Conservation (phyloP, 2,797 vertebrate genomes). For the Chloroceryle amazona region DNA sequence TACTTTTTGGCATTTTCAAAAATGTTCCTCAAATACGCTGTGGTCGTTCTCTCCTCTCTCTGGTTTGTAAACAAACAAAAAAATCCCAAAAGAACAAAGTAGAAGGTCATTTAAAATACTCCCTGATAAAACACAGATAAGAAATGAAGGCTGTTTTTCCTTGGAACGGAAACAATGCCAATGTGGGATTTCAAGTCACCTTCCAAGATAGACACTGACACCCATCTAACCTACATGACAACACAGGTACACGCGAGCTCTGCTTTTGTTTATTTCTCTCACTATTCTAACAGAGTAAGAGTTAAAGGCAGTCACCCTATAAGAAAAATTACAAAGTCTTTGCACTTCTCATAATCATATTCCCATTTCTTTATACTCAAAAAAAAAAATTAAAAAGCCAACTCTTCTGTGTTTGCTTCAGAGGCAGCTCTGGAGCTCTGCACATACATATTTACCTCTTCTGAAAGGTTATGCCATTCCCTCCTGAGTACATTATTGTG, state of each 20-base stretch:
- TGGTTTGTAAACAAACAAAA: conserved; percentile 75
- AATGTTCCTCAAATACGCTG: conserved; percentile 82
- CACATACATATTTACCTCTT: conserved; percentile 69
- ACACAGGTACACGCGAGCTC: not conserved
- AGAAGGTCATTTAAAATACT: not conserved
- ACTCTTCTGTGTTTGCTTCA: fast-evolving
- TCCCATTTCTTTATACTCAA: not conserved
- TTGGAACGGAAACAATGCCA: not conserved
- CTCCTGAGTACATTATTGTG: conserved; percentile 80
- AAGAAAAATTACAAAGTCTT: not conserved
- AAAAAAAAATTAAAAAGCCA: not conserved
- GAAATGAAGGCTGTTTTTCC: not conserved
- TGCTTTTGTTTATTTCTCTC: not conserved
- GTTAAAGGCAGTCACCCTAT: not conserved
- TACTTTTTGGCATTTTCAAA: conserved; percentile 93
- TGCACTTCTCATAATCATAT: not conserved
- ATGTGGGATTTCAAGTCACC: not conserved
- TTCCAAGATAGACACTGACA: not conserved
- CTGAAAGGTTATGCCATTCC: conserved; percentile 84
- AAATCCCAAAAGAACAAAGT: not conserved
- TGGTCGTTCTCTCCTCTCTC: conserved; percentile 83
- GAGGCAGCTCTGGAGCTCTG: not conserved
- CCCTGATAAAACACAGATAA: not conserved
- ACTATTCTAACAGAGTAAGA: not conserved
- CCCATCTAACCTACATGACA: not conserved